Percentiles rank a stretch among this genome's conserved stretches.
Evolutionary conservation across 2,797 vertebrate genomes (phyloP).

Genomic region (Psittacula echo): DNA sequence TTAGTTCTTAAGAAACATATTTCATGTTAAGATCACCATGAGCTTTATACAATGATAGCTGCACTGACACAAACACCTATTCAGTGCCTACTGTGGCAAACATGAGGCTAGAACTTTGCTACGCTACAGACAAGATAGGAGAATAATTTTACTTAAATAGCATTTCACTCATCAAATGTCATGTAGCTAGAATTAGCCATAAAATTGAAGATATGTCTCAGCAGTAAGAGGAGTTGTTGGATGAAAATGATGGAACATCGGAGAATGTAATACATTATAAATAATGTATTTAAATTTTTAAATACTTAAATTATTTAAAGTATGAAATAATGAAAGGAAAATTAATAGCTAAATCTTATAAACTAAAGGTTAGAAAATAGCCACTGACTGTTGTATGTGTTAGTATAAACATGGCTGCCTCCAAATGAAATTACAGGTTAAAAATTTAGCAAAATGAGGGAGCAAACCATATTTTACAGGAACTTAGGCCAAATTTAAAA

Average conservation of each 20-base stretch:
- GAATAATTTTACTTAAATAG: constrained; percentile 24
- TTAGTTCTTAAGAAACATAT: neutral
- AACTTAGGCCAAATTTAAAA: neutral
- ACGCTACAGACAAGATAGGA: neutral
- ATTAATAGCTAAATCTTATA: neutral
- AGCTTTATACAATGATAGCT: neutral
- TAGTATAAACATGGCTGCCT: neutral
- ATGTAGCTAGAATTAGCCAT: neutral
- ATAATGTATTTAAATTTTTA: constrained; percentile 33
- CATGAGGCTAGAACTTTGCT: neutral
- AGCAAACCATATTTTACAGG: neutral
- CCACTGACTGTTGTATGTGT: neutral
- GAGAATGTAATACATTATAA: constrained; percentile 26
- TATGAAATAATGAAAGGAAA: neutral
- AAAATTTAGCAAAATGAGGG: neutral
- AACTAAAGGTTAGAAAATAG: constrained; percentile 7
- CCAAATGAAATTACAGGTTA: neutral
- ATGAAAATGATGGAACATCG: neutral
- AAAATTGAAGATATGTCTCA: neutral
- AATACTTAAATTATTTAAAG: constrained; percentile 13
- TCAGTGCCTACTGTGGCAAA: neutral
- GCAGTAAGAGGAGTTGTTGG: neutral
- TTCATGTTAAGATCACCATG: neutral
- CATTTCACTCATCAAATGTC: neutral
- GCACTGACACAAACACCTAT: neutral